Conservation (phyloP, 2,888 invertebrate genomes). For the Phaonia tiefii region DNA sequence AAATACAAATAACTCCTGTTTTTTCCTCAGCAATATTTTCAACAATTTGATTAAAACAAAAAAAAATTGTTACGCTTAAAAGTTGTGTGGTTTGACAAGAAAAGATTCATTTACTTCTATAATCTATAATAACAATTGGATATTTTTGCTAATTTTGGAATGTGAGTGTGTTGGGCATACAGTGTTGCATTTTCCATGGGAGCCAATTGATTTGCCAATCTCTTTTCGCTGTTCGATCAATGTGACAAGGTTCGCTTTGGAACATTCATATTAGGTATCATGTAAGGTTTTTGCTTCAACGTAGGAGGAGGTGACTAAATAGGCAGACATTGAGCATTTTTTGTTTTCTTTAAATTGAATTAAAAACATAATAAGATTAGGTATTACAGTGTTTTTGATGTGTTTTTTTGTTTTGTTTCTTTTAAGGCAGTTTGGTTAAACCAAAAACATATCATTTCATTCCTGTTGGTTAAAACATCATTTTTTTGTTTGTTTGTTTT, state of each 20-base stretch:
- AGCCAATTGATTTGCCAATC: no score
- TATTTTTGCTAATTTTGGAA: no score
- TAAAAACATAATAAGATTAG: slow-evolving; percentile 11
- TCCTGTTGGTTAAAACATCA: slow-evolving; percentile 56
- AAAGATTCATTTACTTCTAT: no score
- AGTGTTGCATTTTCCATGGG: no score
- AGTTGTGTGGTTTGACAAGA: no score
- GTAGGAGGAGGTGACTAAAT: slow-evolving; percentile 17
- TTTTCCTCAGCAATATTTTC: no score
- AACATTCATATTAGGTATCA: slow-evolving; percentile 61
- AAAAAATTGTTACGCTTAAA: no score
- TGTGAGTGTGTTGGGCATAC: no score
- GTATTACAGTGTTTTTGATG: neutral
- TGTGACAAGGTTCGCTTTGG: slow-evolving; percentile 46
- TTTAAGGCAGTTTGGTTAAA: slow-evolving; percentile 58
- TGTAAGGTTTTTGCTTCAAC: slow-evolving; percentile 54
- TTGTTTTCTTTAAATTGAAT: neutral
- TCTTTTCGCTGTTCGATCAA: slow-evolving; percentile 42
- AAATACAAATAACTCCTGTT: no score
- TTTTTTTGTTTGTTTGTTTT: slow-evolving; percentile 64
- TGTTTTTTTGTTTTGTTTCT: slow-evolving; percentile 22
- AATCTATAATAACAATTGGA: no score
- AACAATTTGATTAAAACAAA: no score
- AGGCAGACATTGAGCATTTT: slow-evolving; percentile 37
- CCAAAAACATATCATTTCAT: slow-evolving; percentile 53